These are phyloP conservation scores for Carpatolechia fugitivella DNA, from an alignment of 2,888 invertebrate genomes.

Conservation along the genomic window DNA sequence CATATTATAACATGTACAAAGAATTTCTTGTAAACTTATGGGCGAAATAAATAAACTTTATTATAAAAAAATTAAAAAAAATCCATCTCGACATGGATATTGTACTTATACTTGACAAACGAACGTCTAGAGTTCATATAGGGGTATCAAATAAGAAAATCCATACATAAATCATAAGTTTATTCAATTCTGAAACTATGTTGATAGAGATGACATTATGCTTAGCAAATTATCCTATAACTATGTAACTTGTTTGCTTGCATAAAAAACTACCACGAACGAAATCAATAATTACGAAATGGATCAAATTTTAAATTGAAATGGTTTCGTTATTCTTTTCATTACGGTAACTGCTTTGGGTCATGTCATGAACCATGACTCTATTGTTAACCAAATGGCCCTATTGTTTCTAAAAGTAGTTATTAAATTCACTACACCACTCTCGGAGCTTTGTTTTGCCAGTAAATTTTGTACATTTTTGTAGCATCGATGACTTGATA, in stretches of 20 bases:
- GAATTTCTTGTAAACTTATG: too few species aligned
- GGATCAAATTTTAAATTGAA: slow-evolving; percentile 7
- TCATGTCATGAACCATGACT: slow-evolving; percentile 1
- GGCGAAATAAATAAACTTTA: too few species aligned
- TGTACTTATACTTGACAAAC: too few species aligned
- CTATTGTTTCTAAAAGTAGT: not conserved
- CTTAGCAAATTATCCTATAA: not conserved
- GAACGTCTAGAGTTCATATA: too few species aligned
- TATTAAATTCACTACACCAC: not conserved
- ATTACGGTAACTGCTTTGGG: slow-evolving; percentile 3
- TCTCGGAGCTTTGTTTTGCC: not conserved
- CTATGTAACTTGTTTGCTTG: not conserved
- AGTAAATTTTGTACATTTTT: not conserved
- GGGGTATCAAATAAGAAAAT: too few species aligned
- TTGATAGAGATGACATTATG: too few species aligned
- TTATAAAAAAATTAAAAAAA: too few species aligned
- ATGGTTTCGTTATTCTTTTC: not conserved
- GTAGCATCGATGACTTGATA: not conserved
- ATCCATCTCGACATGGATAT: too few species aligned
- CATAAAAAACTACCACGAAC: not conserved
- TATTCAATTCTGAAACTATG: too few species aligned
- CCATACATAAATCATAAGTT: too few species aligned
- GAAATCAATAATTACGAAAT: not conserved
- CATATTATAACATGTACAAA: too few species aligned
- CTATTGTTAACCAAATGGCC: not conserved